Base-by-base conservation (phyloP, 2,888 invertebrate genomes). In the Zaprionus lineosus region DNA sequence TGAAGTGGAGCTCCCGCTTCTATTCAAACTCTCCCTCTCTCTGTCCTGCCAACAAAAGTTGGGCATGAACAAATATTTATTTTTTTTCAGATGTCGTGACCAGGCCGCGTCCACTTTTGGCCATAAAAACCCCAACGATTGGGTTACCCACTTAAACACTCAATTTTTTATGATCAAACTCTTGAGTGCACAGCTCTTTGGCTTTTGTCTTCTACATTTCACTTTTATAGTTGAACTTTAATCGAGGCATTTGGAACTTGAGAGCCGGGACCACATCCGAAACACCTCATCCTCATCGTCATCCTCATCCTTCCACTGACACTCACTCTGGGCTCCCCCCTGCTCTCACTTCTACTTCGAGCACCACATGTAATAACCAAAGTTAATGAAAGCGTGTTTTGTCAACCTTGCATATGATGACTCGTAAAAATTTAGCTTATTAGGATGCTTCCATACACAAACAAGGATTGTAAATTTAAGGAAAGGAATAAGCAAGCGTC, bases 151-250 rank as follows among this genome's bases (percentile, higher is more conserved):
- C 67, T 68, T 71, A 53, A 64, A 69, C 62, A 70, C 73, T 82
- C 58, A 61, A 63, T 78, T 65, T 79, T 78, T 78, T 77, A 78
- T 74, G 74, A 60, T 52, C 63, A 48, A 74, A 65, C 74, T 76
- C 72, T 83, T 62, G 62, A 83, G 82, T 81, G 66, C 71, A 58
- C 50, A 58, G 52, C 53, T 55, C 57, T 61, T 74, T 58, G 67
- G 67, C 75, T 75, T 65, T 82, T 78, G 77, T 82, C 78, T 82
- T 26, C 26, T 31, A 50, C 47, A 53, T 39, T 68, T 50, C 40
- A 69, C 39, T 70, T 65, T 71, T 66, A 61, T 69, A 66, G 71
- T 69, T 66, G 34, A 61, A 52, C 71, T 61, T 65, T 57, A 69
- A 69, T 60, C 60, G 55, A 29, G 64, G 33, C 69, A 59, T 48